These are phyloP conservation scores for Rhadinocentrus ornatus DNA, from an alignment of 2,797 vertebrate genomes.

Conservation along the genomic window DNA sequence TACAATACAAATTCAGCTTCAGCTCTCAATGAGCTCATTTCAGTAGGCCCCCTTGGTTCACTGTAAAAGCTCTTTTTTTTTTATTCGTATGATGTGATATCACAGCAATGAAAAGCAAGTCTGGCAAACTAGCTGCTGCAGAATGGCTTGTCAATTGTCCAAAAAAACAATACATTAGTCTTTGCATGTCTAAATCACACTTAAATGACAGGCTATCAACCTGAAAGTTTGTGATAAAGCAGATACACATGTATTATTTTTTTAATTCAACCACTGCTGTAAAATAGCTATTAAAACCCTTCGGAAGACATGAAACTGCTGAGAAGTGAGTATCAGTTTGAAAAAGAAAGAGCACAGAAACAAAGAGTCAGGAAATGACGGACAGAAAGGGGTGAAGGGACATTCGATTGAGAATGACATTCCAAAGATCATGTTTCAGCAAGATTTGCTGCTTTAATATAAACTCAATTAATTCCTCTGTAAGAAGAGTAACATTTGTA, in stretches of 20 bases:
- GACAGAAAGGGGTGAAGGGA: conserved; percentile 18
- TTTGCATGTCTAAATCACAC: conserved; percentile 20
- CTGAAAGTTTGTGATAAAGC: conserved; percentile 23
- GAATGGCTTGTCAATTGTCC: conserved; percentile 28
- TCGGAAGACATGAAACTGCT: conserved; percentile 15
- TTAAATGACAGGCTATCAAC: conserved; percentile 35
- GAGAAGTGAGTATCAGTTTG: conserved; percentile 32
- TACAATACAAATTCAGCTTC: conserved; percentile 24
- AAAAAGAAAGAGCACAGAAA: conserved; percentile 32
- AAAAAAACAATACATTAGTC: conserved; percentile 6
- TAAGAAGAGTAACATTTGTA: conserved; percentile 62
- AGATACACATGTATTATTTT: conserved; percentile 22
- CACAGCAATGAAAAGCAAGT: neutral
- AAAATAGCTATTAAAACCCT: conserved; percentile 38
- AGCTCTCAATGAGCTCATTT: conserved; percentile 8
- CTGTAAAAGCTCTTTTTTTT: conserved; percentile 11
- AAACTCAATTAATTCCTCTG: conserved; percentile 65
- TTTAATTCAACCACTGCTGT: conserved; percentile 12
- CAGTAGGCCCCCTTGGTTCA: neutral
- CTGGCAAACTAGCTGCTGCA: conserved; percentile 10
- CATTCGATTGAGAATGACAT: conserved; percentile 65
- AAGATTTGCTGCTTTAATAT: conserved; percentile 81
- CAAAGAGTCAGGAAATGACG: conserved; percentile 67
- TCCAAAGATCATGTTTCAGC: conserved; percentile 62
- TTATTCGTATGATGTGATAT: conserved; percentile 38